These are phyloP conservation scores for Poecilus cupreus DNA, from an alignment of 2,888 invertebrate species.

Conservation along the genomic window DNA sequence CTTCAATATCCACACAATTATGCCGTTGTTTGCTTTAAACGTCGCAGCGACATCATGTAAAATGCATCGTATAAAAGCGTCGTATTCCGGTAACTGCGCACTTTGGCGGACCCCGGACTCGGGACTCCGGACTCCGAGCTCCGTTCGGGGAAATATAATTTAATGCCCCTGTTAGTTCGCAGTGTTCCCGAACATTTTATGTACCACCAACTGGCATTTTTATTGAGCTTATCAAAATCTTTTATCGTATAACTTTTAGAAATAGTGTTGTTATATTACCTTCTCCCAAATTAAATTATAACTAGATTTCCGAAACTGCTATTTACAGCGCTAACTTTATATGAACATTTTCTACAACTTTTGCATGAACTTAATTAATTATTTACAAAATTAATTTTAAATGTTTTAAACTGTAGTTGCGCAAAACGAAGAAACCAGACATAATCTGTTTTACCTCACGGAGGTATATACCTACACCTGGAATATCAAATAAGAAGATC, in stretches of 20 bases:
- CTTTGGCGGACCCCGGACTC: not conserved
- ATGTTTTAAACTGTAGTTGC: too few relatives aligned
- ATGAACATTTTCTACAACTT: slow-evolving; percentile 3
- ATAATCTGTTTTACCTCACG: too few relatives aligned
- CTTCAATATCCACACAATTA: slow-evolving; percentile 34
- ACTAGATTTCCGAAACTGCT: slow-evolving; percentile 38
- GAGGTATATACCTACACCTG: too few relatives aligned
- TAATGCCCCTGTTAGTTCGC: slow-evolving; percentile 36
- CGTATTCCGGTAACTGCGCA: slow-evolving; percentile 34
- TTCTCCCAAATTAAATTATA: slow-evolving; percentile 39
- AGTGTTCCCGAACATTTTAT: slow-evolving; percentile 43
- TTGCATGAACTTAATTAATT: not conserved
- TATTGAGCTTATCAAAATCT: slow-evolving; percentile 54
- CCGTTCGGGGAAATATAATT: slow-evolving; percentile 39
- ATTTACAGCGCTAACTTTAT: slow-evolving; percentile 1
- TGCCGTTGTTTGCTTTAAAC: slow-evolving; percentile 40
- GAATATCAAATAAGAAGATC: too few relatives aligned
- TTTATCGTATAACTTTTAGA: slow-evolving; percentile 47
- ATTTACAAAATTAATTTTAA: slow-evolving; percentile 4
- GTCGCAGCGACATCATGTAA: slow-evolving; percentile 42
- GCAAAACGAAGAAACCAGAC: too few relatives aligned
- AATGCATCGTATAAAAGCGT: slow-evolving; percentile 50
- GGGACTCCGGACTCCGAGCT: not conserved
- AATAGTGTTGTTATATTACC: slow-evolving; percentile 47
- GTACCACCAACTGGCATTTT: slow-evolving; percentile 52